phyloP scores from a whole-genome alignment of 2,113 vertebrate species.

The Opisthocomus hoazin region DNA sequence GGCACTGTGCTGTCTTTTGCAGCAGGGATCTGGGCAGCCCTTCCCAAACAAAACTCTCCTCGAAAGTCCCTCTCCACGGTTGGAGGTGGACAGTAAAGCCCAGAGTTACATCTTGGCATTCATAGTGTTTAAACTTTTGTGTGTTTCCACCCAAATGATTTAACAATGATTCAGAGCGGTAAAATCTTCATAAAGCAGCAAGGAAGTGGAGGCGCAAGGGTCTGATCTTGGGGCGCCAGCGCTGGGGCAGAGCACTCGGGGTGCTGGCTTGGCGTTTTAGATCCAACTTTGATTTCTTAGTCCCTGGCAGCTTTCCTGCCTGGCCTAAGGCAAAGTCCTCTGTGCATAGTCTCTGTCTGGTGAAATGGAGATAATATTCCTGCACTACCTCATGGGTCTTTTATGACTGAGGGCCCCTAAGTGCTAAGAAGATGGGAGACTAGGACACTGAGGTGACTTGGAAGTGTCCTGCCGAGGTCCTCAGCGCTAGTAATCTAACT shows the following conservation, averaged over 20 bases:
- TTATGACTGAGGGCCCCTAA: background rate
- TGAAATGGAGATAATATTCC: background rate
- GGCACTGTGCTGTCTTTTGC: background rate
- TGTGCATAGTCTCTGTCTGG: background rate
- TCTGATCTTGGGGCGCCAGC: background rate
- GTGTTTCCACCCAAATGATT: background rate
- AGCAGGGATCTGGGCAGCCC: background rate
- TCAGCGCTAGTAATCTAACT: too few relatives aligned
- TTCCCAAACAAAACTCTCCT: background rate
- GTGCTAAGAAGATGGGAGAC: background rate
- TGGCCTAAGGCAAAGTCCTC: background rate
- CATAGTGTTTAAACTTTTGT: background rate
- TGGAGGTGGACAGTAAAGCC: background rate
- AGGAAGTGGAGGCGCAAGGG: background rate
- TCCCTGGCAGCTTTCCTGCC: background rate
- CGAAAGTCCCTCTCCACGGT: background rate
- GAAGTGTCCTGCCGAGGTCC: background rate
- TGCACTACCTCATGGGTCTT: background rate
- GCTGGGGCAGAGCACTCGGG: background rate
- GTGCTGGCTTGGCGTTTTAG: background rate
- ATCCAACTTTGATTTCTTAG: background rate
- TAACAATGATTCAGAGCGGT: background rate
- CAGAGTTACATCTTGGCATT: background rate
- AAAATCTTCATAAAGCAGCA: background rate
- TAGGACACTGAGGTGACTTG: background rate